Evolutionary conservation across 2,888 invertebrate genomes (phyloP), one percentile per base, ranked within the genome.

Genomic region (Pterostichus niger): DNA sequence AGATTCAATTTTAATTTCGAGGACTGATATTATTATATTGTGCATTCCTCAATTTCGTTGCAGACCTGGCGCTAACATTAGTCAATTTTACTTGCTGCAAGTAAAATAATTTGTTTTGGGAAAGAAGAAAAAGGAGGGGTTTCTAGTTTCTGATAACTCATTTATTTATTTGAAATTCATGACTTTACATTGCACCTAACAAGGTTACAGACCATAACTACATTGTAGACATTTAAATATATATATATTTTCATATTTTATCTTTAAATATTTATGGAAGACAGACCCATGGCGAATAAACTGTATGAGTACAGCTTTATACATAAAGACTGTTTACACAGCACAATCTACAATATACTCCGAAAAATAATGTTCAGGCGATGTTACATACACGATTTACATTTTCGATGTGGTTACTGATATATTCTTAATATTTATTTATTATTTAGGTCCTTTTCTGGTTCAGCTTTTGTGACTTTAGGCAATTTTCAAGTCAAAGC

Each of bases 241-340:
- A 68, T 81, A 73, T 81, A 73, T 73, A 64, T 68, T 44, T 61
- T 73, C 44, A 73, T 73, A 56, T 44, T 75, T 76, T 82, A 82
- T 82, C 44, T 59, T 82, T 82, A 82, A 77, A 83, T 83, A 83
- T 76, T 83, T 77, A 76, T 83, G 83, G 83, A 83, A 83, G 83
- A 83, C 83, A 77, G 64, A 83, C 83, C 83, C 83, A 83, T 83
- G 83, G 83, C 83, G 77, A 83, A 76, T 82, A 61, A 68, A 83
- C 77, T 77, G 77, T 83, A 83, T 83, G 54, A 56, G 35, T 64
- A 83, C 77, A 83, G 83, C 68, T 77, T 76, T 46, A 76, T 82
- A 76, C 82, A 82, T 76, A 82, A 82, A 77, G 83, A 83, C 77
- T 83, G 75, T 82, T 82, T 59, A 82, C 82, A 82, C 82, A 82